These are phyloP conservation scores for Hypotaenidia okinawae DNA, from an alignment of 2,797 vertebrate genomes.

Conservation along the genomic window DNA sequence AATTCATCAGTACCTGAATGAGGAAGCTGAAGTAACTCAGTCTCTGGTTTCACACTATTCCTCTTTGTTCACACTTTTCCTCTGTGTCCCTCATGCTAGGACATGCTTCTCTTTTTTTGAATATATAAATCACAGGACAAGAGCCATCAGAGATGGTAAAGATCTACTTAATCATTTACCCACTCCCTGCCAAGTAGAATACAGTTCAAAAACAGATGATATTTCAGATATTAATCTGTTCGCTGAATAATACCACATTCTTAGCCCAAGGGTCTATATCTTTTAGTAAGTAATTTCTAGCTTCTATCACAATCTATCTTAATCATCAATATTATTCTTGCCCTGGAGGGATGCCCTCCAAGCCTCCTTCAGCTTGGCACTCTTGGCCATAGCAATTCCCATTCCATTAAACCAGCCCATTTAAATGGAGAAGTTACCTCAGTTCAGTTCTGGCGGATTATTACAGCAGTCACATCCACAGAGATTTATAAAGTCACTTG, in stretches of 20 bases:
- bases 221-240: constrained; percentile 34
- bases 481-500: constrained; percentile 58
- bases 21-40: neutral
- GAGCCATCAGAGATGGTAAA: constrained; percentile 22
- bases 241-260: neutral
- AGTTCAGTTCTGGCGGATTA: neutral
- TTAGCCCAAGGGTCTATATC: constrained; percentile 17
- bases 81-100: neutral
- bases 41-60: neutral
- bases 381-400: neutral
- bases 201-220: neutral
- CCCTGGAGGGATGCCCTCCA: constrained; percentile 27
- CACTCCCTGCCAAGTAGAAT: neutral
- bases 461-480: constrained; percentile 3
- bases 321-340: constrained; percentile 56
- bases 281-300: constrained; percentile 35
- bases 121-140: constrained; percentile 24
- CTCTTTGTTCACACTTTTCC: neutral
- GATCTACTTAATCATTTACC: constrained; percentile 34
- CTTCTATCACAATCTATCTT: constrained; percentile 36
- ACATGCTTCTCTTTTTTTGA: neutral
- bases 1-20: neutral
- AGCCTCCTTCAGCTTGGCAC: constrained; percentile 35
- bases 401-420: constrained; percentile 30
- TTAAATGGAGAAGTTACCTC: constrained; percentile 6